These are phyloP conservation scores for Hucho hucho DNA, from an alignment of 2,113 vertebrate genomes.

Conservation along the genomic window DNA sequence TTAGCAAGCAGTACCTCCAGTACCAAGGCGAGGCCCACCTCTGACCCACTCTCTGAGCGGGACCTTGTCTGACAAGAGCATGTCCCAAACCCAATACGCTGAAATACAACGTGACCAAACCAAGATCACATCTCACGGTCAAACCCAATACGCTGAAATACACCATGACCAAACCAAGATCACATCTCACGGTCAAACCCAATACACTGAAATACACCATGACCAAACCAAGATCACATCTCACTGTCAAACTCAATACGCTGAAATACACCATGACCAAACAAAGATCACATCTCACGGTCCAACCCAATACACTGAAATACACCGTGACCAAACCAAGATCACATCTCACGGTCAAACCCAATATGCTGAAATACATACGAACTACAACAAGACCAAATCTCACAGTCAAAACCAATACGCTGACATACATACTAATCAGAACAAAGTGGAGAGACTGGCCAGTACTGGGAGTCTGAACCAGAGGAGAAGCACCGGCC, in stretches of 20 bases:
- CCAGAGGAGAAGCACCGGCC: background rate
- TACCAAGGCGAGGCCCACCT: slow-evolving; percentile 54
- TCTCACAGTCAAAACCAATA: too few species aligned
- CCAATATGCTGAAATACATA: slow-evolving; percentile 23
- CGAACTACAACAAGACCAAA: too few species aligned
- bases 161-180: background rate
- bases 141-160: slow-evolving; percentile 31
- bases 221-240: too few species aligned
- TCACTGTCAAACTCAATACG: too few species aligned
- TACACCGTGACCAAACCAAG: too few species aligned
- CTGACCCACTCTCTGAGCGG: slow-evolving; percentile 35
- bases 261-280: too few species aligned
- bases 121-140: background rate
- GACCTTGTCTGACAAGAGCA: slow-evolving; percentile 33
- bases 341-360: background rate
- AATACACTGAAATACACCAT: too few species aligned
- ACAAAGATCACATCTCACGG: background rate
- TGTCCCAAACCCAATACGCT: slow-evolving; percentile 32
- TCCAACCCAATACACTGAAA: background rate
- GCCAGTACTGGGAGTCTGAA: slow-evolving; percentile 20
- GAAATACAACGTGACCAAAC: background rate
- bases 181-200: too few species aligned
- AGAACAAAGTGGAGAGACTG: background rate
- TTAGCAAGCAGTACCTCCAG: slow-evolving; percentile 53
- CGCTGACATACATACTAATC: background rate